Percentiles rank a stretch among this genome's conserved stretches.
Evolutionary conservation across 2,888 invertebrate species (phyloP).

Genomic region (Cordylochernes scorpioides): DNA sequence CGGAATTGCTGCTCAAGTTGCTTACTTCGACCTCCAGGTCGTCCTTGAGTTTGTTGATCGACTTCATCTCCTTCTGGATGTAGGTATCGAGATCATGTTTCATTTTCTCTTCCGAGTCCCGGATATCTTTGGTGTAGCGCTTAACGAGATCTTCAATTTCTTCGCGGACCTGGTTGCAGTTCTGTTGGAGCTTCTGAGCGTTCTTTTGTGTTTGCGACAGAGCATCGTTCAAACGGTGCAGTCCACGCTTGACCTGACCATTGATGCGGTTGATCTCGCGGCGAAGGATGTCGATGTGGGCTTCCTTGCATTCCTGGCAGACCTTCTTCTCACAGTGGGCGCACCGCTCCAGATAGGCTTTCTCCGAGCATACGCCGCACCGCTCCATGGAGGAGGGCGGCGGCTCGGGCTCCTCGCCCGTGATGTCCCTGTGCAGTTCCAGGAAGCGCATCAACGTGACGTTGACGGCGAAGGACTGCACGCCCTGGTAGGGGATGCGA

Average conservation of each 20-base stretch:
- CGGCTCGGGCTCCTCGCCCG: constrained; percentile 16
- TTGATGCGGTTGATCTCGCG: constrained; percentile 57
- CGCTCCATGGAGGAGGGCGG: constrained; percentile 23
- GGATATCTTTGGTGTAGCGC: constrained; percentile 20
- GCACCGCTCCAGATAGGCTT: constrained; percentile 60
- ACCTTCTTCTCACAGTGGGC: constrained; percentile 91
- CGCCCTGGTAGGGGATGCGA: constrained; percentile 78
- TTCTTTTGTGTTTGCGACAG: constrained; percentile 49
- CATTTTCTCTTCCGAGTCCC: constrained; percentile 32
- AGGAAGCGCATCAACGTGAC: constrained; percentile 79
- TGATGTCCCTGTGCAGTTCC: constrained; percentile 68
- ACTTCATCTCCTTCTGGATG: constrained; percentile 55
- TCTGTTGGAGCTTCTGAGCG: constrained; percentile 55
- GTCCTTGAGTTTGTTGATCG: constrained; percentile 59
- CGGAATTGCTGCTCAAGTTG: constrained; percentile 86
- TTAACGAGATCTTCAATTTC: constrained; percentile 65
- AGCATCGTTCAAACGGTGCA: constrained; percentile 66
- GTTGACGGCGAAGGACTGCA: constrained; percentile 80
- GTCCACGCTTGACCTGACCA: constrained; percentile 32
- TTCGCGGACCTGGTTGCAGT: constrained; percentile 62
- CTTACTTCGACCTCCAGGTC: constrained; percentile 78
- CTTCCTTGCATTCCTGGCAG: constrained; percentile 73
- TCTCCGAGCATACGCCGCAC: constrained; percentile 74
- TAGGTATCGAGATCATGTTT: constrained; percentile 47
- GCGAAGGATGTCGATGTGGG: constrained; percentile 80